phyloP scores from a whole-genome alignment of 1,140 invertebrate species.

The Halictus rubicundus region DNA sequence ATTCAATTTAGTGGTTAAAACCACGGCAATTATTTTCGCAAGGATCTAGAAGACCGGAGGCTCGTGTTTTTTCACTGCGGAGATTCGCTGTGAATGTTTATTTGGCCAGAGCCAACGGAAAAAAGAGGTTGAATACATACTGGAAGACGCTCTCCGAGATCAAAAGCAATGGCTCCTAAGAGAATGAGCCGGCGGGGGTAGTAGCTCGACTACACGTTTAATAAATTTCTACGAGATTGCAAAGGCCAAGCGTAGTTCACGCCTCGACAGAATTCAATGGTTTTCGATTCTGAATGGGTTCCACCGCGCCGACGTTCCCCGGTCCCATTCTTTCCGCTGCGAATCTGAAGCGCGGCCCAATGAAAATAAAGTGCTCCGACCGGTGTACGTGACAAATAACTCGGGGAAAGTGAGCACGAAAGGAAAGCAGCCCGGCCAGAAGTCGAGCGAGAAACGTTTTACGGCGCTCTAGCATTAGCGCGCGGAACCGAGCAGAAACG shows the following conservation, averaged over 20 bases:
- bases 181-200: not conserved
- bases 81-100: no score
- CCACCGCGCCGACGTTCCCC: not conserved
- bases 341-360: not conserved
- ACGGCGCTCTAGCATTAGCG: not conserved
- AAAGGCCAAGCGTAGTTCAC: not conserved
- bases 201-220: slow-evolving; percentile 7
- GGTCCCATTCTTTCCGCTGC: not conserved
- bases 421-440: not conserved
- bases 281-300: slow-evolving; percentile 29
- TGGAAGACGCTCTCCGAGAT: not conserved
- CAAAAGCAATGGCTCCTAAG: not conserved
- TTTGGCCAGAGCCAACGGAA: not conserved
- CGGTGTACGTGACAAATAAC: slow-evolving; percentile 36
- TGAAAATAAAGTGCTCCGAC: slow-evolving; percentile 42
- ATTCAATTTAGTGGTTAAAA: no score
- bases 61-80: no score
- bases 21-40: no score
- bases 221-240: slow-evolving; percentile 27
- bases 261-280: not conserved
- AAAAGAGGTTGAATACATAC: slow-evolving; percentile 2
- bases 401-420: not conserved
- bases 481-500: not conserved
- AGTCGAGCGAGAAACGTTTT: not conserved
- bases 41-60: no score